These are phyloP conservation scores for Bombus balteatus DNA, from an alignment of 1,140 invertebrate genomes.

Conservation along the genomic window DNA sequence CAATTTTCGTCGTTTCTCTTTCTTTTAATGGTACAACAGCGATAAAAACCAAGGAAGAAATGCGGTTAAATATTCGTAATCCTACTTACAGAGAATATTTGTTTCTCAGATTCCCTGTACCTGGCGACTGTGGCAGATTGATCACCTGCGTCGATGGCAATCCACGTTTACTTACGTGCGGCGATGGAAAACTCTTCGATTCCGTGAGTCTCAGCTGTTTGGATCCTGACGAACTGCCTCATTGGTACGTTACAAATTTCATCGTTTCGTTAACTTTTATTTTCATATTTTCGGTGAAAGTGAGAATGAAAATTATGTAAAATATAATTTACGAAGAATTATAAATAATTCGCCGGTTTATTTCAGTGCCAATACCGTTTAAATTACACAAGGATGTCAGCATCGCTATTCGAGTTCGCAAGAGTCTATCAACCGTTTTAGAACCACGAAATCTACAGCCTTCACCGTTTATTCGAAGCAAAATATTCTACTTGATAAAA, in stretches of 20 bases:
- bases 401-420: background rate
- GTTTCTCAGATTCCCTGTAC: conserved; percentile 87
- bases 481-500: background rate
- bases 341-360: background rate
- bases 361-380: conserved; percentile 48
- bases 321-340: no score
- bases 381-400: background rate
- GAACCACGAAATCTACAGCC: background rate
- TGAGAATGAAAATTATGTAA: background rate
- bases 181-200: conserved; percentile 93
- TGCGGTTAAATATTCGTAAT: background rate
- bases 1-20: background rate
- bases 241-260: conserved; percentile 79
- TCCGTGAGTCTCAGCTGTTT: conserved; percentile 91
- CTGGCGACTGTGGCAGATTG: conserved; percentile 91
- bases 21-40: background rate
- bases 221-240: conserved; percentile 89
- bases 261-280: background rate
- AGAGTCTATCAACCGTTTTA: background rate
- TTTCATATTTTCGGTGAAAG: no score
- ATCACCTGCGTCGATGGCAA: conserved; percentile 94
- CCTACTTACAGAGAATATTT: background rate
- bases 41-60: background rate
- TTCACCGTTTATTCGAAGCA: no score
- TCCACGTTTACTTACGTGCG: conserved; percentile 93